phyloP scores from a whole-genome alignment of 2,888 invertebrate species.

The Stratiomys singularior region DNA sequence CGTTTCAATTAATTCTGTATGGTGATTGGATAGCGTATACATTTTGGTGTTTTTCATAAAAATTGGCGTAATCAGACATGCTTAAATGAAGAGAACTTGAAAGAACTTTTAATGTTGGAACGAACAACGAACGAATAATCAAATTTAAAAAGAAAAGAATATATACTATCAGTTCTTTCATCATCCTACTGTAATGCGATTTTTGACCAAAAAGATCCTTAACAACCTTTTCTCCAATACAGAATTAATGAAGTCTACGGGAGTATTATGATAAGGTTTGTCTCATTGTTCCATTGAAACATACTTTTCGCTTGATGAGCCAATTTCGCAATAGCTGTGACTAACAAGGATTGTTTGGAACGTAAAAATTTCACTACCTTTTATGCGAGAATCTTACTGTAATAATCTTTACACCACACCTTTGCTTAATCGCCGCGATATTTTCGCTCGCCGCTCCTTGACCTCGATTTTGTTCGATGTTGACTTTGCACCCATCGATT shows the following conservation, averaged over 20 bases:
- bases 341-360: not conserved
- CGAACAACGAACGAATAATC: too few species aligned
- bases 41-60: too few species aligned
- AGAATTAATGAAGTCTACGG: not conserved
- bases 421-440: constrained; percentile 49
- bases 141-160: too few species aligned
- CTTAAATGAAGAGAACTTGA: too few species aligned
- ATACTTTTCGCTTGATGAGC: not conserved
- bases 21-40: not conserved
- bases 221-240: not conserved
- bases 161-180: too few species aligned
- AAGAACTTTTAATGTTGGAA: too few species aligned
- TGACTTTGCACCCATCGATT: constrained; percentile 56
- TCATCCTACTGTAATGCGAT: too few species aligned
- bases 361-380: constrained; percentile 20
- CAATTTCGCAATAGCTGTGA: not conserved
- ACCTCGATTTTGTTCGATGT: constrained; percentile 55
- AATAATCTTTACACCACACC: not conserved
- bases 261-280: not conserved
- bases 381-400: not conserved
- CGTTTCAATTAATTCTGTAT: constrained; percentile 11
- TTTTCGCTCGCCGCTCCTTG: constrained; percentile 57
- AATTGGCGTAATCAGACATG: too few species aligned
- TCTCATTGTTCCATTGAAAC: too few species aligned
- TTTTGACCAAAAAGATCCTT: too few species aligned